A percentile compares a stretch with the other conserved stretches of the same genome.
Conservation (phyloP, 2,888 invertebrate species). For the Ectropis crepuscularia region DNA sequence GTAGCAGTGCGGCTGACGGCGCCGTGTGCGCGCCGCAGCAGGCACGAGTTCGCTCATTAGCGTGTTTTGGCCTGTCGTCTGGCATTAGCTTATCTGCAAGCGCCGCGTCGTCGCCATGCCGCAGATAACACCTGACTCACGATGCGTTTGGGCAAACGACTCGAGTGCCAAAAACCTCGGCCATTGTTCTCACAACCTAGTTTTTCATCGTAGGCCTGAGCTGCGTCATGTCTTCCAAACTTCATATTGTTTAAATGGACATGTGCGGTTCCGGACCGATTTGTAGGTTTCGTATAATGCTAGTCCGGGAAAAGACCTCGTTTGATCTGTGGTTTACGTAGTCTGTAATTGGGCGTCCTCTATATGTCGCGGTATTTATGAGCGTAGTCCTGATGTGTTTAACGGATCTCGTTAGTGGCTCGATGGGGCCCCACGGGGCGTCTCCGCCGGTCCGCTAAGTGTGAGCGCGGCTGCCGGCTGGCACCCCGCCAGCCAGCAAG, state of each 20-base stretch:
- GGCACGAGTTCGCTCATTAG: constrained; percentile 34
- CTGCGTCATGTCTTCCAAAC: constrained; percentile 4
- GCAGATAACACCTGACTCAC: constrained; percentile 39
- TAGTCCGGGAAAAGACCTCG: background rate
- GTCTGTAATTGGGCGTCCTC: too few relatives aligned
- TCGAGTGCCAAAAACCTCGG: constrained; percentile 2
- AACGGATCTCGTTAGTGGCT: constrained; percentile 41
- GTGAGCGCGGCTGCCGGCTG: constrained; percentile 43
- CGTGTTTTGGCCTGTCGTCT: constrained; percentile 47
- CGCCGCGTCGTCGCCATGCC: constrained; percentile 25
- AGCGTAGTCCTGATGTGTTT: constrained; percentile 5
- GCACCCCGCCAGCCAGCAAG: constrained; percentile 49
- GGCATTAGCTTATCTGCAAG: constrained; percentile 17
- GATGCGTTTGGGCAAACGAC: constrained; percentile 16
- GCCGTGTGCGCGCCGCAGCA: constrained; percentile 3
- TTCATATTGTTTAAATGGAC: background rate
- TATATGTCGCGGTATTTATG: background rate
- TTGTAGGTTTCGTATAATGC: background rate
- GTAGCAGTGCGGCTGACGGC: constrained; percentile 11
- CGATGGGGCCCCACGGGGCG: constrained; percentile 42
- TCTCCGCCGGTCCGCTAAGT: constrained; percentile 42
- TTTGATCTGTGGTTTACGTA: background rate
- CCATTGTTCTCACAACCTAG: constrained; percentile 13
- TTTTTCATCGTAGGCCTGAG: constrained; percentile 1
- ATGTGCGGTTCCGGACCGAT: background rate